Evolutionary conservation across 2,797 vertebrate genomes (phyloP).

Genomic region (Microctenopoma stevenorrisi): DNA sequence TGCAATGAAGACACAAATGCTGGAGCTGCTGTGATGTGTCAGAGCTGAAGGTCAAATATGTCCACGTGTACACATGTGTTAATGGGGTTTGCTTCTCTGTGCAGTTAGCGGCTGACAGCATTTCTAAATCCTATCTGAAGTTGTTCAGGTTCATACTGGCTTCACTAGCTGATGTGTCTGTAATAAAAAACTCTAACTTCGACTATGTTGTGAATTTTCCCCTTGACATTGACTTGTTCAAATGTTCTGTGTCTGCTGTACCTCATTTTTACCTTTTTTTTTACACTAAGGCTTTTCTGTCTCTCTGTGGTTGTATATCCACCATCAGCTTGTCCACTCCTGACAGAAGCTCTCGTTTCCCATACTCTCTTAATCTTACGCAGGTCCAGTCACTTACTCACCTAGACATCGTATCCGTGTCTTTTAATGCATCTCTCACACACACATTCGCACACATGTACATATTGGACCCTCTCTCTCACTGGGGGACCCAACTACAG

Average conservation of each 20-base stretch:
- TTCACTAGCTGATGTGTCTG: slow-evolving; percentile 12
- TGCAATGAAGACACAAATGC: not conserved
- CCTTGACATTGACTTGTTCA: slow-evolving; percentile 31
- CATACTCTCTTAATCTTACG: slow-evolving; percentile 55
- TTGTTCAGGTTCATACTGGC: slow-evolving; percentile 20
- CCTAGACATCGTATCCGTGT: slow-evolving; percentile 36
- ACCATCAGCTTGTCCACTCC: slow-evolving; percentile 66
- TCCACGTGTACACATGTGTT: no score
- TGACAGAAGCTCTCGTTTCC: slow-evolving; percentile 50
- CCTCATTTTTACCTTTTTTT: slow-evolving; percentile 31
- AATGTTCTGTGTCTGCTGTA: slow-evolving; percentile 36
- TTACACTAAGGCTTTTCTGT: slow-evolving; percentile 45
- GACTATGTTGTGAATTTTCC: slow-evolving; percentile 6
- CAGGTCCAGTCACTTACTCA: slow-evolving; percentile 36
- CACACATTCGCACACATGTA: slow-evolving; percentile 25
- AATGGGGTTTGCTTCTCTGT: no score
- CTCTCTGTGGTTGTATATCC: slow-evolving; percentile 68
- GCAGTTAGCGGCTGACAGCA: no score
- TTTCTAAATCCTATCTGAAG: no score
- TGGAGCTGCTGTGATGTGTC: not conserved
- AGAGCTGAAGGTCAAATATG: slow-evolving; percentile 3
- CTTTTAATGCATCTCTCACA: slow-evolving; percentile 39
- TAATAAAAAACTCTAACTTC: not conserved
- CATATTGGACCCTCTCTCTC: slow-evolving; percentile 22
- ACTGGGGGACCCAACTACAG: slow-evolving; percentile 46